These are phyloP conservation scores for Tenthredo amoena DNA, from an alignment of 2,888 invertebrate genomes.

Conservation along the genomic window DNA sequence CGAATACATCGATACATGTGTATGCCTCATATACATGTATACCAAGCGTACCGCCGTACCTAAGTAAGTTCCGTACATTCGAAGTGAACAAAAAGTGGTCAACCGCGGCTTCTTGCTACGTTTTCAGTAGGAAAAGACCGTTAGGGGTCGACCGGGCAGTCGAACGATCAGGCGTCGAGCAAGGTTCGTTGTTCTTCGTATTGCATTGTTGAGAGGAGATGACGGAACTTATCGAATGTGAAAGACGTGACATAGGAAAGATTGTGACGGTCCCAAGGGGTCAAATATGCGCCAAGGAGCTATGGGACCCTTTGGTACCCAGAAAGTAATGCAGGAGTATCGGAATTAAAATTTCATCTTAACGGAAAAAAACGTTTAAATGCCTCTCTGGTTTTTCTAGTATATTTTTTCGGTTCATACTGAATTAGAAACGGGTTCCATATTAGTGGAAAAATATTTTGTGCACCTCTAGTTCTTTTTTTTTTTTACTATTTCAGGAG, in stretches of 20 bases:
- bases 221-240: conserved; percentile 32
- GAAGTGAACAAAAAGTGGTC: conserved; percentile 47
- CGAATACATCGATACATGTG: conserved; percentile 16
- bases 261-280: not conserved
- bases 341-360: not conserved
- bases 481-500: not conserved
- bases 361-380: not conserved
- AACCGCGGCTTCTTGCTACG: conserved; percentile 43
- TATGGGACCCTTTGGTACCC: not conserved
- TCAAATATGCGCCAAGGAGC: not conserved
- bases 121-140: conserved; percentile 51
- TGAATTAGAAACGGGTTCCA: not conserved
- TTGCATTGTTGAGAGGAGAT: conserved; percentile 19
- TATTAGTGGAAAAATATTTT: not conserved
- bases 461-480: not conserved
- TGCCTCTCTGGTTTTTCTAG: not conserved
- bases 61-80: conserved; percentile 40
- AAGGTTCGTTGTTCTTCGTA: conserved; percentile 38
- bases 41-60: conserved; percentile 19
- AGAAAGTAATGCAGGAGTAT: conserved; percentile 1
- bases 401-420: not conserved
- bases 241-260: conserved; percentile 8
- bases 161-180: conserved; percentile 25
- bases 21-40: conserved; percentile 7
- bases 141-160: conserved; percentile 39